Evolutionary conservation across 2,797 vertebrate species (phyloP), one percentile per base, ranked within the genome.

Genomic region (Pseudochirops cupreus): DNA sequence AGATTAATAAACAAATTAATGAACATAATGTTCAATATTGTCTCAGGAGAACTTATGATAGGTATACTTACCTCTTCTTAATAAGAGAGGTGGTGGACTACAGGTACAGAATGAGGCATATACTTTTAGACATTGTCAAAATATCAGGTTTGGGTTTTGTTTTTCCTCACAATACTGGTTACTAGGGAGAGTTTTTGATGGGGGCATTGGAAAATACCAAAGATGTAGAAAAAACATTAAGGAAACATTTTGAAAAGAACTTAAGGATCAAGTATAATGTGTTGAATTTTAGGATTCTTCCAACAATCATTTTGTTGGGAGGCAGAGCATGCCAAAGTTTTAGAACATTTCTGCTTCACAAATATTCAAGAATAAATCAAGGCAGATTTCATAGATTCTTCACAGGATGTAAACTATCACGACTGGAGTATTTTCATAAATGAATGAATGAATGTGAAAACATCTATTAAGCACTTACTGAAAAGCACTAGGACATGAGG

Each of bases 401-500:
- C 91, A 95, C 7, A 11, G 53, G 53, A 90, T 28, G 21, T 59
- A 93, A 57, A 95, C 93, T 93, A 52, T 92, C 57, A 74, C 91
- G 95, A 90, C 6, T 94, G 74, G 50, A 67, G 67, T 96, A 93
- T 90, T 95, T 95, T 90, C 12, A 62, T 55, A 89, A 93, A 92
- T 91, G 21, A 94, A 96, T 96, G 21, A 94, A 96, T 96, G 93
- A 56, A 92, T 90, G 52, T 89, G n/a, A 93, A 96, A 95, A 18
- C 2, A 74, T 3, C 18, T 74, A 39, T 74, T 74, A 74, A 74
- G 11, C 7, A 74, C 14, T 21, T 39, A 74, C n/a, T 39, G 18
- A 74, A 18, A 91, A 94, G 92, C 5, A 11, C 4, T 39, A 95
- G 87, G 91, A 93, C 93, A 92, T 93, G 6, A 97, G 91, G 46